A percentile compares a stretch with the other conserved stretches of the same genome.
These are phyloP conservation scores for Poecile montanus DNA, from an alignment of 2,797 vertebrate species.

Conservation along the genomic window DNA sequence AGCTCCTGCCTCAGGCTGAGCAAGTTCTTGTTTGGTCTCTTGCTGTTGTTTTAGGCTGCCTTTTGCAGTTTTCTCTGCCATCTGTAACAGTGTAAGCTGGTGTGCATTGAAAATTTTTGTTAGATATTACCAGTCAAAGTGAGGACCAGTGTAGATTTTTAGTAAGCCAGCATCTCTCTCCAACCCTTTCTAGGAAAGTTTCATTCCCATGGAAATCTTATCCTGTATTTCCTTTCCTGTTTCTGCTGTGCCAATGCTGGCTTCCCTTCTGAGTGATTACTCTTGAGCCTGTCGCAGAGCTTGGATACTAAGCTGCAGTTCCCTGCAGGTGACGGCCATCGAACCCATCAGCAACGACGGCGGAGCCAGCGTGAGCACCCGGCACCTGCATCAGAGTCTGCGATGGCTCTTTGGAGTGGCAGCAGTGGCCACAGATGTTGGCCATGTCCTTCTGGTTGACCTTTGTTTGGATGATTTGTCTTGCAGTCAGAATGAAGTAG, in stretches of 20 bases:
- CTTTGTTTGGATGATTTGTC: slow-evolving; percentile 93
- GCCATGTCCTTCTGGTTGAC: slow-evolving; percentile 92
- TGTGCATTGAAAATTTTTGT: not conserved
- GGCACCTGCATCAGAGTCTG: slow-evolving; percentile 92
- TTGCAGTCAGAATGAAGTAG: slow-evolving; percentile 89
- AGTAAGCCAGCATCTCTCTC: not conserved
- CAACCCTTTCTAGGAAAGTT: not conserved
- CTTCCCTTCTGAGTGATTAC: not conserved
- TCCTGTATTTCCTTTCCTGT: not conserved
- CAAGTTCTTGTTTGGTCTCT: not conserved
- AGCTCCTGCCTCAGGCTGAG: not conserved
- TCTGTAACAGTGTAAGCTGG: not conserved
- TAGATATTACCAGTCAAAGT: not conserved
- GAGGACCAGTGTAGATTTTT: not conserved
- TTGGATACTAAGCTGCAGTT: not conserved
- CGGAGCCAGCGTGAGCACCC: slow-evolving; percentile 89
- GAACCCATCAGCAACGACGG: slow-evolving; percentile 93
- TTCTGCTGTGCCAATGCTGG: not conserved
- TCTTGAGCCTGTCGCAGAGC: not conserved
- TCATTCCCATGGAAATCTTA: not conserved
- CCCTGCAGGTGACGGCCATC: slow-evolving; percentile 87
- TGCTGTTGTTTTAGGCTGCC: not conserved
- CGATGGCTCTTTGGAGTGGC: slow-evolving; percentile 97
- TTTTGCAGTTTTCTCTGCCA: not conserved
- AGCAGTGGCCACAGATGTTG: slow-evolving; percentile 90